phyloP scores from a whole-genome alignment of 2,113 vertebrate genomes.

The Pachyramphus minor region DNA sequence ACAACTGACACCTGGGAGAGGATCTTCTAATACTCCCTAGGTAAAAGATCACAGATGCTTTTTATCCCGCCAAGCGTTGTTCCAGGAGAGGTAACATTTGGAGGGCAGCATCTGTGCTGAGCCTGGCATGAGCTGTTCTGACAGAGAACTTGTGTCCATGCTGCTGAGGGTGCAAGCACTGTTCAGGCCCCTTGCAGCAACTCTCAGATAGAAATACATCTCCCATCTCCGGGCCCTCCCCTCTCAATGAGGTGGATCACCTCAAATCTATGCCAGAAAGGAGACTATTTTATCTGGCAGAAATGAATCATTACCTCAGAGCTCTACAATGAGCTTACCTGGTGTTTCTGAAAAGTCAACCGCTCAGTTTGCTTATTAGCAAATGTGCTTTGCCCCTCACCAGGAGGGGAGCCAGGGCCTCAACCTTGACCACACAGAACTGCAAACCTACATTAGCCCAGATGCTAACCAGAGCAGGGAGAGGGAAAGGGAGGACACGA shows the following conservation, averaged over 20 bases:
- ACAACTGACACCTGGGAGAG: not conserved
- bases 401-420: not conserved
- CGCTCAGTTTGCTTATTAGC: not conserved
- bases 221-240: not conserved
- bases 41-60: not conserved
- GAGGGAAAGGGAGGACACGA: not conserved
- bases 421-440: not conserved
- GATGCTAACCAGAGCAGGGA: fast-evolving
- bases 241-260: not conserved
- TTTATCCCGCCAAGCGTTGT: not conserved
- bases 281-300: not conserved
- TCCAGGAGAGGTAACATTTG: not conserved
- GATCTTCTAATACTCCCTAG: not conserved
- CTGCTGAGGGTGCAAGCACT: not conserved
- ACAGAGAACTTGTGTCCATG: fast-evolving
- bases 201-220: not conserved
- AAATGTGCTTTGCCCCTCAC: not conserved
- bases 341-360: not conserved
- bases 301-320: not conserved
- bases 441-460: not conserved
- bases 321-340: not conserved
- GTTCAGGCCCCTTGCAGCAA: not conserved
- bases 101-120: not conserved
- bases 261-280: not conserved
- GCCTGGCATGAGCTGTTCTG: not conserved